These are phyloP conservation scores for Raphicerus campestris DNA, from an alignment of 2,113 vertebrate genomes.

Conservation along the genomic window DNA sequence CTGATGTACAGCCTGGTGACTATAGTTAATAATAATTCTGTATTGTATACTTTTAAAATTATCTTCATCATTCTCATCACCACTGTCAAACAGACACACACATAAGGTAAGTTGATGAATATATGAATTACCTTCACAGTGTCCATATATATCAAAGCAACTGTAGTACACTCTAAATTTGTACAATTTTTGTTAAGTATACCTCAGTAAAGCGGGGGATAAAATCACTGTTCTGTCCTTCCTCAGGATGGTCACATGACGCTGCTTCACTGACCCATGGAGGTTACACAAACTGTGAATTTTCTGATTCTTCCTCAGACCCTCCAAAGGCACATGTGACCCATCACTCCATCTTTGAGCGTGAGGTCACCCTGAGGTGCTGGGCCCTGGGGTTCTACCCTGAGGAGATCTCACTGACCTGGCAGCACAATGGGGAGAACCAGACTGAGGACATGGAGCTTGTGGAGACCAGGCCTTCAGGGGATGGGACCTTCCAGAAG, in stretches of 20 bases:
- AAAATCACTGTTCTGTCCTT: neutral
- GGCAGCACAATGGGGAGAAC: neutral
- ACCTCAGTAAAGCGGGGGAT: neutral
- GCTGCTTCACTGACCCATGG: accelerated
- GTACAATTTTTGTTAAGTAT: neutral
- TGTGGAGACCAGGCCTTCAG: neutral
- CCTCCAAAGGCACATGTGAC: neutral
- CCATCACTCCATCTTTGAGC: neutral
- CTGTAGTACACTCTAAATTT: neutral
- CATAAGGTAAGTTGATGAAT: accelerated
- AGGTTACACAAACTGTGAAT: neutral
- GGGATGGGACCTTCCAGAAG: neutral
- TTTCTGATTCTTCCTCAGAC: neutral
- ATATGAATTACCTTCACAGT: accelerated
- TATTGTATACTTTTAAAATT: neutral
- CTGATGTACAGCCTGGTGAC: neutral
- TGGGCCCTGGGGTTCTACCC: conserved; percentile 53
- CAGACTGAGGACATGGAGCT: neutral
- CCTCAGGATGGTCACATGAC: neutral
- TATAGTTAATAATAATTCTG: neutral
- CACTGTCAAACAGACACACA: accelerated
- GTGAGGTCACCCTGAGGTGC: neutral
- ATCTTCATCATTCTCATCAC: neutral
- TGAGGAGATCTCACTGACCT: conserved; percentile 17
- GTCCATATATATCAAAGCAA: neutral